These are phyloP conservation scores for Neostethus bicornis DNA, from an alignment of 2,797 vertebrate species.

Conservation along the genomic window DNA sequence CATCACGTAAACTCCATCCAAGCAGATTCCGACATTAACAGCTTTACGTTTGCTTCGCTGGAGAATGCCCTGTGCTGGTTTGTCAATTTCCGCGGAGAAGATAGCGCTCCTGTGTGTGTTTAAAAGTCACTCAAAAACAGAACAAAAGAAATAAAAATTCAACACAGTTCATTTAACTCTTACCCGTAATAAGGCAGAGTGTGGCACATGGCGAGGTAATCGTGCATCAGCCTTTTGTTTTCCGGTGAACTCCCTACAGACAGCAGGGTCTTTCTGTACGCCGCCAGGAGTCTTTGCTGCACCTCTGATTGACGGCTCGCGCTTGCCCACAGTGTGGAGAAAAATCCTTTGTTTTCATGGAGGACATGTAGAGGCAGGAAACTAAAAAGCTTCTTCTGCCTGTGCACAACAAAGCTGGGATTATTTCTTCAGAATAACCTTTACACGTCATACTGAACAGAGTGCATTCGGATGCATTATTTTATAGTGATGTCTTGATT, in stretches of 20 bases:
- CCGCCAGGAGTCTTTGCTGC: slow-evolving; percentile 84
- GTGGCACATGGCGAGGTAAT: slow-evolving; percentile 89
- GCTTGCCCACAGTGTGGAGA: slow-evolving; percentile 83
- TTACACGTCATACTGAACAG: too few species aligned
- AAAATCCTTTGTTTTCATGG: slow-evolving; percentile 78
- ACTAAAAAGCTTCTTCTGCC: slow-evolving; percentile 84
- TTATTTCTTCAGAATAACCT: too few species aligned
- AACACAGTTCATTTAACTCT: slow-evolving; percentile 18
- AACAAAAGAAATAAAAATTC: neutral
- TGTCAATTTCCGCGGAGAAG: slow-evolving; percentile 89
- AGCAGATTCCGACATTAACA: slow-evolving; percentile 87
- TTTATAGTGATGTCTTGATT: too few species aligned
- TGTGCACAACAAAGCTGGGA: slow-evolving; percentile 33
- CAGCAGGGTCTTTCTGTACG: slow-evolving; percentile 78
- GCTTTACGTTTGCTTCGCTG: slow-evolving; percentile 86
- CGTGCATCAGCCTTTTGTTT: slow-evolving; percentile 71
- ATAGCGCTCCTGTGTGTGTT: slow-evolving; percentile 78
- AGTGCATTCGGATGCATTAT: too few species aligned
- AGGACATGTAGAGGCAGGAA: slow-evolving; percentile 86
- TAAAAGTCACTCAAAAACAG: neutral
- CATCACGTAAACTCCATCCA: slow-evolving; percentile 92
- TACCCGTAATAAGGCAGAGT: slow-evolving; percentile 90
- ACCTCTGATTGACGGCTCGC: slow-evolving; percentile 75
- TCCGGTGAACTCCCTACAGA: slow-evolving; percentile 58
- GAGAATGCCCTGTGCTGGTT: slow-evolving; percentile 86